Evolutionary conservation across 1,140 invertebrate species (phyloP), one percentile per base, ranked within the genome.

Genomic region (Drosophila pseudoananassae): DNA sequence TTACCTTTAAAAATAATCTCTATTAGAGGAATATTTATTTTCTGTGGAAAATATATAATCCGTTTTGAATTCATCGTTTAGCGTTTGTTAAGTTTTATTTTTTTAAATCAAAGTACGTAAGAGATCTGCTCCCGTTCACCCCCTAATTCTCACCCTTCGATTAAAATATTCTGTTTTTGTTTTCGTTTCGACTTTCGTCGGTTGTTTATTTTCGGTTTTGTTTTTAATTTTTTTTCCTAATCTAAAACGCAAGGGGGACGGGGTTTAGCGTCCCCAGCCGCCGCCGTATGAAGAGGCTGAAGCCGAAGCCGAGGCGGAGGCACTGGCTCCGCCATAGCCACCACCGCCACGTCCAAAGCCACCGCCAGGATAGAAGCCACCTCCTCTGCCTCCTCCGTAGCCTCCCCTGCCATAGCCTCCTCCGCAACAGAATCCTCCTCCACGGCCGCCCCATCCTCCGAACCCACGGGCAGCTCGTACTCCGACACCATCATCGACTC

Each of bases 301-400:
- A 8, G 75, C 75, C 0, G 75, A 75, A 2, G 78, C 82, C 0
- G 82, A 68, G 3, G 82, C 81, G 4, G 74, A 82, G 7, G 65
- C 60, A 55, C 59, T 65, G 15, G 53, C 31, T 4, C 72, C 45
- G 0, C 80, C 68, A 5, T 1, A 66, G 7, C 59, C 56, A 1
- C 70, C 60, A 20, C 49, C 51, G 1, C 78, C 73, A 1, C 79
- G 56, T 4, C 79, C 76, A 14, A 47, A 79, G 10, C 59, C 65
- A 5, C 70, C 74, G 6, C 45, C 58, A 14, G 15, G 15, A 46
- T 20, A 46, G n/a, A 10, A 45, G 1, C 69, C 65, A 20, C 60
- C 58, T 12, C 52, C 55, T 7, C 69, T 58, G 4, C 76, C 60
- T 27, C 61, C 60, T 23, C 5, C 5, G 14, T 4, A 43, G 38